Evolutionary conservation across 2,113 vertebrate genomes (phyloP).

Genomic region (Leucopsar rothschildi): DNA sequence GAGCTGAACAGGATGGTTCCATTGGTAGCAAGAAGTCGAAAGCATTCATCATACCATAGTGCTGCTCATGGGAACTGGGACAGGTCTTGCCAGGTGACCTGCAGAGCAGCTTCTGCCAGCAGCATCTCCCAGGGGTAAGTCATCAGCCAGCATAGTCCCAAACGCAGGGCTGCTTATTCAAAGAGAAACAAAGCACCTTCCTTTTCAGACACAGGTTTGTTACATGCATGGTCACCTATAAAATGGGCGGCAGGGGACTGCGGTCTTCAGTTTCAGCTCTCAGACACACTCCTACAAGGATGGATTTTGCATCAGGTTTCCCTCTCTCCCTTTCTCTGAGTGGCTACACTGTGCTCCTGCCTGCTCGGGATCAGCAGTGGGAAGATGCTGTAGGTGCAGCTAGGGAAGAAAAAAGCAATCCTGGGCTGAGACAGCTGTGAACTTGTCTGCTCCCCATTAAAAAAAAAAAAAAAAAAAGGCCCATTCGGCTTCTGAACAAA

Average conservation of each 20-base stretch:
- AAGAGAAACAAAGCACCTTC: not conserved
- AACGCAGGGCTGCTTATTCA: not conserved
- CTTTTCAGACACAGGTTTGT: not conserved
- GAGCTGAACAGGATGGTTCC: not conserved
- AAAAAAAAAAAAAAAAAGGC: not conserved
- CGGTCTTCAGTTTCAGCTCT: not conserved
- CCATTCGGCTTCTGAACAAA: not conserved
- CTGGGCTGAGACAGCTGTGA: not conserved
- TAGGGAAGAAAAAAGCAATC: not conserved
- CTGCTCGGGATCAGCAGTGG: not conserved
- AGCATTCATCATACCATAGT: not conserved
- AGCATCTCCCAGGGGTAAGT: not conserved
- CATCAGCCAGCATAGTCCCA: not conserved
- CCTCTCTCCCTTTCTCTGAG: not conserved
- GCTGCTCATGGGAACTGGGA: not conserved
- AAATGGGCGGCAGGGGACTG: not conserved
- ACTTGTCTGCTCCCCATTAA: not conserved
- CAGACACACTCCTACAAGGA: rapidly evolving
- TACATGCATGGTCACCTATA: rapidly evolving
- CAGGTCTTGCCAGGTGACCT: not conserved
- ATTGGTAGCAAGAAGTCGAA: not conserved
- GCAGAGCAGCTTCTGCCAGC: not conserved
- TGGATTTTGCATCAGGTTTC: not conserved
- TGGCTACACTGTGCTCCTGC: not conserved
- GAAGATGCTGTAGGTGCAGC: not conserved